phyloP scores from a whole-genome alignment of 2,113 vertebrate species.

The Paracanthobrama guichenoti region DNA sequence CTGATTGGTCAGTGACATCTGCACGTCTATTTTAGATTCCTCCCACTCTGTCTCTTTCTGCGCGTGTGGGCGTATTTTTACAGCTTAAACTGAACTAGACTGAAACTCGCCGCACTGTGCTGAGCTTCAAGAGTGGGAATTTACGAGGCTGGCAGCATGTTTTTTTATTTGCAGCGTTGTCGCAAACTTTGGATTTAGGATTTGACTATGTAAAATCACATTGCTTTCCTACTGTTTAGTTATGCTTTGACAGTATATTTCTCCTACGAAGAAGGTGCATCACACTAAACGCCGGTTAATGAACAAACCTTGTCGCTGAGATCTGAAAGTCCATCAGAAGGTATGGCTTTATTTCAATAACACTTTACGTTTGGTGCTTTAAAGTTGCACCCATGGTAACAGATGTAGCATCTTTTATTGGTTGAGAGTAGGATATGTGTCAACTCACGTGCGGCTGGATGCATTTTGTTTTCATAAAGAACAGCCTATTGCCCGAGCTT shows the following conservation, averaged over 20 bases:
- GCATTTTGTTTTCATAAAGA: too few relatives aligned
- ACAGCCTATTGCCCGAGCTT: background rate
- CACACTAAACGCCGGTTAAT: conserved; percentile 34
- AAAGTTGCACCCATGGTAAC: background rate
- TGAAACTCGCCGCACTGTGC: conserved; percentile 33
- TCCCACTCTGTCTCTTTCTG: conserved; percentile 28
- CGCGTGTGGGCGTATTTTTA: conserved; percentile 45
- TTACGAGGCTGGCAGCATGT: background rate
- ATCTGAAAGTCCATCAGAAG: conserved; percentile 40
- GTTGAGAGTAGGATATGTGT: background rate
- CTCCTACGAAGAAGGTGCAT: conserved; percentile 16
- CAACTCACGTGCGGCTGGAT: background rate
- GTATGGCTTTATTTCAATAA: conserved; percentile 24
- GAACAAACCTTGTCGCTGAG: conserved; percentile 25
- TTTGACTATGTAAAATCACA: background rate
- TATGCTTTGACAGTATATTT: conserved; percentile 18
- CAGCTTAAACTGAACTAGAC: conserved; percentile 43
- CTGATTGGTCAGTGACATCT: conserved; percentile 45
- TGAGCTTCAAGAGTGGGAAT: conserved; percentile 35
- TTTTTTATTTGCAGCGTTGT: background rate
- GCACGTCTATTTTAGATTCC: conserved; percentile 32
- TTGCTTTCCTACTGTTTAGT: conserved; percentile 1
- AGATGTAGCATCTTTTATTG: background rate
- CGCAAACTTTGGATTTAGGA: conserved; percentile 7
- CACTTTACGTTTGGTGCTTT: background rate